Evolutionary conservation across 2,797 vertebrate genomes (phyloP), one percentile per base, ranked within the genome.

Genomic region (Urophycis tenuis): DNA sequence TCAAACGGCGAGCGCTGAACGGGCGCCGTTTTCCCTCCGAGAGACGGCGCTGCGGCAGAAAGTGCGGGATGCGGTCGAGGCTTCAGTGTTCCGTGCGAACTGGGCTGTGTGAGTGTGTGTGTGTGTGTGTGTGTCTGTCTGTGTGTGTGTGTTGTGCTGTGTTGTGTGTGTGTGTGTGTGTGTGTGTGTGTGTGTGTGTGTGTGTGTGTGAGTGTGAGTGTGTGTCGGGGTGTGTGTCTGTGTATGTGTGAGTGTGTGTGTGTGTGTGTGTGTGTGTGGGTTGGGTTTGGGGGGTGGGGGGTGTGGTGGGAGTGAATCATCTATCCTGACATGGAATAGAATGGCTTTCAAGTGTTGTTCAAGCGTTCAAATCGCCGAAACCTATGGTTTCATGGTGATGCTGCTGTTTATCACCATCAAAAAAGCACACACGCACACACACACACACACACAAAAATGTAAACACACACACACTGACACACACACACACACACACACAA

Each of bases 301-400:
- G 41, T 12, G 41, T 12, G 41, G 41, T 1, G 41, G 41, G 15
- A 17, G 41, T 0, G 14, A 19, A 45, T 17, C 1, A 3, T 3
- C 19, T 45, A 45, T 19, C 41, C 41, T 77, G 72, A 41, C 79
- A 15, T 72, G 8, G 49, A 22, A 39, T 32, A 64, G 75, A 77
- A 74, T 39, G 67, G 71, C 34, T 72, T 29, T 64, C n/a, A 64
- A 64, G 53, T 64, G 53, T 64, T n/a, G n/a, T 29, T 64, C 22
- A 29, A 64, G 53, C 1, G n/a, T 25, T 29, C 22, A 64, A 64
- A 64, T n/a, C n/a, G 9, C n/a, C 53, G 14, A n/a, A 64, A 64
- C 53, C 29, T 29, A 64, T 25, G 53, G 53, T n/a, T 64, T 64
- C 10, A 25, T 64, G 53, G 53, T n/a, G 53, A 64, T 11, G n/a